Conservation (phyloP, 2,113 vertebrate species). For the Oncorhynchus keta region DNA sequence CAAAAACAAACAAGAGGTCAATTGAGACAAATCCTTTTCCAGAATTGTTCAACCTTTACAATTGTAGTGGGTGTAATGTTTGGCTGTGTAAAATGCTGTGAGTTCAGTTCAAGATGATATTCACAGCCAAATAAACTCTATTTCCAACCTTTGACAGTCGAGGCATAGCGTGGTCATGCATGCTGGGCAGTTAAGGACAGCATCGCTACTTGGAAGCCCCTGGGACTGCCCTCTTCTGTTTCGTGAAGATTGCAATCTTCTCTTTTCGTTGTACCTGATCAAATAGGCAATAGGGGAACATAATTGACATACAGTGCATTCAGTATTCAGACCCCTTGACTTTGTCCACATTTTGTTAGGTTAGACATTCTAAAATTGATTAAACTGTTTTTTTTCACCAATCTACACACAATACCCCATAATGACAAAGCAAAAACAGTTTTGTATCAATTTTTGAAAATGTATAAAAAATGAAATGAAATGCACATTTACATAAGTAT, state of each 20-base stretch:
- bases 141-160: constrained; percentile 90
- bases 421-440: too few relatives aligned
- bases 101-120: neutral
- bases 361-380: too few relatives aligned
- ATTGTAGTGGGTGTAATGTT: neutral
- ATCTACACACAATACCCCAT: too few relatives aligned
- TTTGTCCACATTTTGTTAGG: too few relatives aligned
- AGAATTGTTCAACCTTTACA: neutral
- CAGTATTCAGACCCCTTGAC: too few relatives aligned
- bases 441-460: too few relatives aligned
- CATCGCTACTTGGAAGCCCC: constrained; percentile 84
- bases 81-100: neutral
- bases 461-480: too few relatives aligned
- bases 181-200: constrained; percentile 93
- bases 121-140: neutral
- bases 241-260: neutral
- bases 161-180: constrained; percentile 96
- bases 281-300: neutral
- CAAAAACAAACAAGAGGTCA: constrained; percentile 32
- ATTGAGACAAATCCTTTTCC: neutral
- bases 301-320: too few relatives aligned
- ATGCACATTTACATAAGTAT: too few relatives aligned
- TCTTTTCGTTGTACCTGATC: constrained; percentile 77
- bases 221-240: constrained; percentile 26
- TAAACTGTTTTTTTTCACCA: too few relatives aligned